Conservation (phyloP, 2,888 invertebrate species). For the Mechanitis mazaeus region DNA sequence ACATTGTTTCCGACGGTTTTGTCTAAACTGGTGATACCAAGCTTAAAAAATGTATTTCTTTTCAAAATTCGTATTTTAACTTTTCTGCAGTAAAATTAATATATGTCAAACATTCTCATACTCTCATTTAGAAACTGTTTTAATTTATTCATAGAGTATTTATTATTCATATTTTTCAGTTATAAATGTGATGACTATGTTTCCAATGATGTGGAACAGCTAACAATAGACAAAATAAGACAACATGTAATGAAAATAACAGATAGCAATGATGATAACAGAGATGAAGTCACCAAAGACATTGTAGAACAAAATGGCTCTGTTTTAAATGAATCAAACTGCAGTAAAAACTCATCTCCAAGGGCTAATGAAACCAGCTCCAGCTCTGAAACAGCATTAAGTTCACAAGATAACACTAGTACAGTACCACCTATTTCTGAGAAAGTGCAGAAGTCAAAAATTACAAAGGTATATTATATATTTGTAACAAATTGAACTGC, state of each 20-base stretch:
- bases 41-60: too few relatives aligned
- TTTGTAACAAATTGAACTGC: background rate
- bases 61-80: too few relatives aligned
- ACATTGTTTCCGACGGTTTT: too few relatives aligned
- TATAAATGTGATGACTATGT: conserved; percentile 89
- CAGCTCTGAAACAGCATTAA: conserved; percentile 35
- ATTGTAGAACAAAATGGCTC: conserved; percentile 40
- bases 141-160: too few relatives aligned
- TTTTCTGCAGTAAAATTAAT: too few relatives aligned
- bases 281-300: conserved; percentile 38
- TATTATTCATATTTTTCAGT: conserved; percentile 61
- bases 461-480: conserved; percentile 44
- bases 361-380: conserved; percentile 36
- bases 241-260: conserved; percentile 60
- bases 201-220: conserved; percentile 80
- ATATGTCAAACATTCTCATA: background rate
- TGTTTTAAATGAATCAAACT: conserved; percentile 29
- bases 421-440: conserved; percentile 27
- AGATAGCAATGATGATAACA: conserved; percentile 37
- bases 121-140: too few relatives aligned
- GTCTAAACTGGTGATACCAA: too few relatives aligned
- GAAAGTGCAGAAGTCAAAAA: conserved; percentile 51
- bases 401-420: conserved; percentile 41
- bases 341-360: conserved; percentile 21
- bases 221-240: conserved; percentile 76